Evolutionary conservation across 1,140 invertebrate genomes (phyloP).

Genomic region (Leptopilina clavipes): DNA sequence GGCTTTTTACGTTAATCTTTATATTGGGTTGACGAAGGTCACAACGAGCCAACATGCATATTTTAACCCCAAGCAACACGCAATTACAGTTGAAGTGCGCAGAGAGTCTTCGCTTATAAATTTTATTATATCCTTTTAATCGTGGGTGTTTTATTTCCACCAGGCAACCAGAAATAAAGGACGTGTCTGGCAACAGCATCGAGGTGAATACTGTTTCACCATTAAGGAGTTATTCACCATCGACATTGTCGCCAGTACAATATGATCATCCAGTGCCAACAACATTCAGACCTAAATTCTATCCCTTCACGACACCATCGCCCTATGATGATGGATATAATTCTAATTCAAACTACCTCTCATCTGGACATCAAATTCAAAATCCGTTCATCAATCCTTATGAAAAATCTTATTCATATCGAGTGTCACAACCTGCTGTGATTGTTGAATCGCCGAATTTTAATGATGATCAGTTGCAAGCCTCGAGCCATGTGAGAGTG

Average conservation of each 20-base stretch:
- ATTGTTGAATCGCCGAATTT: conserved; percentile 51
- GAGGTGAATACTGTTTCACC: conserved; percentile 58
- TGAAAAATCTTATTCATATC: conserved; percentile 48
- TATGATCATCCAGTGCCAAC: conserved; percentile 50
- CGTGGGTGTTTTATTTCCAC: conserved; percentile 36
- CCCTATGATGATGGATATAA: conserved; percentile 47
- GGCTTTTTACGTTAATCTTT: not conserved
- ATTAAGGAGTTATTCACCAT: conserved; percentile 44
- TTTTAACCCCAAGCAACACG: not conserved
- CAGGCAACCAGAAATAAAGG: conserved; percentile 64
- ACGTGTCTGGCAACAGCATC: conserved; percentile 67
- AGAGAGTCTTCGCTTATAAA: no score
- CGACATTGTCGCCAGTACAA: conserved; percentile 47
- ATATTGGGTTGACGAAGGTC: conserved; percentile 21
- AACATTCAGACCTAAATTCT: conserved; percentile 50
- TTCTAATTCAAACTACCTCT: conserved; percentile 55
- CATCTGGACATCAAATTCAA: conserved; percentile 50
- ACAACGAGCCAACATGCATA: not conserved
- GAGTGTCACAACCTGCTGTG: conserved; percentile 46
- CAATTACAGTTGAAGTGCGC: not conserved
- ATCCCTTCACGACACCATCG: conserved; percentile 44
- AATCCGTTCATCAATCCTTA: conserved; percentile 53
- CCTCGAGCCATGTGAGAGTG: conserved; percentile 37
- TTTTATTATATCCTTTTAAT: not conserved
- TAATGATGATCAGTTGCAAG: conserved; percentile 48